Evolutionary conservation across 2,113 vertebrate genomes (phyloP).

Genomic region (Bucco capensis): DNA sequence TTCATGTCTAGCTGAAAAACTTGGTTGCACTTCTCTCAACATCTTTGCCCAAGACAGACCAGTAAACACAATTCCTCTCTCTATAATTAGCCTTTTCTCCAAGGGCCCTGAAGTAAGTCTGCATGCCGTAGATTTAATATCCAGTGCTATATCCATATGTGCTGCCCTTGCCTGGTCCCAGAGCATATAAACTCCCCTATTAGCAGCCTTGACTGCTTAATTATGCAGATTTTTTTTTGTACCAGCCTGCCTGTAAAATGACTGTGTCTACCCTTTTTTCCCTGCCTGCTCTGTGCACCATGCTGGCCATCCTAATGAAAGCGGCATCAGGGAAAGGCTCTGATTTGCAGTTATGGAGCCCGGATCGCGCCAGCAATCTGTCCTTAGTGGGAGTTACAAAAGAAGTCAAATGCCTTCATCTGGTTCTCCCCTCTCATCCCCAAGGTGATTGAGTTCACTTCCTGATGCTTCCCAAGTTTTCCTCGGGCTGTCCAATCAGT

Average conservation of each 20-base stretch:
- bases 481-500: constrained; percentile 92
- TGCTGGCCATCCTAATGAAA: constrained; percentile 86
- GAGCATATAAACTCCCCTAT: constrained; percentile 89
- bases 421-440: constrained; percentile 87
- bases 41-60: constrained; percentile 87
- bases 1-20: constrained; percentile 80
- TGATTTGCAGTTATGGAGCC: constrained; percentile 85
- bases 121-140: constrained; percentile 87
- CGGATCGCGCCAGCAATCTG: constrained; percentile 88
- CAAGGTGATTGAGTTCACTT: constrained; percentile 96
- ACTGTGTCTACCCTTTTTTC: constrained; percentile 83
- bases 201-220: constrained; percentile 89
- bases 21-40: constrained; percentile 80
- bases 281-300: constrained; percentile 74
- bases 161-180: constrained; percentile 86
- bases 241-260: constrained; percentile 87
- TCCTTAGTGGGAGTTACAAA: constrained; percentile 92
- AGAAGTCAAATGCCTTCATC: constrained; percentile 90
- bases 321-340: constrained; percentile 78
- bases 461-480: constrained; percentile 90
- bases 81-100: constrained; percentile 88
- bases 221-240: constrained; percentile 88
- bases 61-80: constrained; percentile 88
- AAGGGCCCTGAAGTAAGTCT: constrained; percentile 83
- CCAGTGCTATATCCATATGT: constrained; percentile 87